Base-by-base conservation (phyloP, 2,113 vertebrate species). In the Tachycineta bicolor region DNA sequence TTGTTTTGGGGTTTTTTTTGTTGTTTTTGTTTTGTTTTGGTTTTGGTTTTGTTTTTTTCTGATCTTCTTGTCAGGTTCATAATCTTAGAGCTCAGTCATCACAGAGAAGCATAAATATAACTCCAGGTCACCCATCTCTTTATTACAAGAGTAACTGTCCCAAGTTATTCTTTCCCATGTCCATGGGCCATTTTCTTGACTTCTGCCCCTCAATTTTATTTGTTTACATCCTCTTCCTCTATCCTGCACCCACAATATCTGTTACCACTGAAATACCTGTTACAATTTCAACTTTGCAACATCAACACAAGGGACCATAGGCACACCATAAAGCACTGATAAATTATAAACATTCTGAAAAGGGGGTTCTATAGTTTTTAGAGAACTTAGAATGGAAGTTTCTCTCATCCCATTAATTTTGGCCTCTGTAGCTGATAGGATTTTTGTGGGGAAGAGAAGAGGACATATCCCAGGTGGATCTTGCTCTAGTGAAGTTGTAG, bases 381-480 rank as follows among this genome's bases (percentile, higher is more conserved):
- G 13, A 62, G 10, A 89, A 50, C 13, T 67, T 50, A 59, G 17
- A 91, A 76, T 21, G 8, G 15, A 75, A 46, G 6, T 43, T 87
- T 79, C 8, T 63, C 20, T 22, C 44, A 33, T 70, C 2, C 14
- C 26, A 75, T 70, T 63, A 77, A 58, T 53, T 60, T 70, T 81
- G 7, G 62, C 7, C 5, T 75, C 56, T 70, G 23, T 28, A 56
- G 24, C 0, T 64, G 28, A 25, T 55, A 33, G 0, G 3, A 63
- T 37, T 62, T 82, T 1, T 3, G 4, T 6, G 15, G 14, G 15
- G 10, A 75, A 41, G 21, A 63, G 6, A 63, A 26, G 9, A 71
- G 4, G 7, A 24, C 0, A 1, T 33, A 7, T 65, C 19, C 16
- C 49, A 49, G 9, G 21, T 44, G 10, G n/a, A 63, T 16, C 8